phyloP scores from a whole-genome alignment of 2,888 invertebrate genomes.

The Idaea dimidiata region DNA sequence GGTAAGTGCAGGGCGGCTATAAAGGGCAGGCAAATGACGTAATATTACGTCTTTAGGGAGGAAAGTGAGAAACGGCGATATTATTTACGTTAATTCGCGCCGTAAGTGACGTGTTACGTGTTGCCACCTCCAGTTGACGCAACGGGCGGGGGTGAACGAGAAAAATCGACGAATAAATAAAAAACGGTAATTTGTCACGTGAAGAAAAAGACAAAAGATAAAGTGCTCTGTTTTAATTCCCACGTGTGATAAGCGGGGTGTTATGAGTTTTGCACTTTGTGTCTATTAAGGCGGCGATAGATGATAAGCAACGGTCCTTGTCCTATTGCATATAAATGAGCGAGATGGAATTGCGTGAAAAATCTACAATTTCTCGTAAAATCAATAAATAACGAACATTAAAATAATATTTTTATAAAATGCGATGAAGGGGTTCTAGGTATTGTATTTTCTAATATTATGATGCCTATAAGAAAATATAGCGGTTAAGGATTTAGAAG shows the following conservation, averaged over 20 bases:
- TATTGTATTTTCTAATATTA: no score
- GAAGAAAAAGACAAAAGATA: not conserved
- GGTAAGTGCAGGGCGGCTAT: conserved; percentile 68
- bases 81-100: conserved; percentile 80
- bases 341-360: no score
- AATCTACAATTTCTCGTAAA: no score
- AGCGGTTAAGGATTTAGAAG: no score
- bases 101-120: conserved; percentile 76
- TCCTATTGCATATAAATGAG: no score
- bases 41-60: conserved; percentile 50
- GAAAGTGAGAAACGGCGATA: conserved; percentile 68
- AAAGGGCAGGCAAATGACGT: conserved; percentile 73
- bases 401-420: no score
- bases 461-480: no score
- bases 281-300: no score
- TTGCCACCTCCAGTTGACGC: conserved; percentile 50
- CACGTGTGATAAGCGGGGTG: not conserved
- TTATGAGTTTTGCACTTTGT: not conserved
- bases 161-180: not conserved
- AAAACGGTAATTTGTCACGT: not conserved
- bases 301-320: no score
- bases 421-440: no score
- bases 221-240: not conserved
- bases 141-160: conserved; percentile 10
- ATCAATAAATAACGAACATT: no score